Evolutionary conservation across 2,888 invertebrate genomes (phyloP), one percentile per base, ranked within the genome.

Genomic region (Mythimna pallens): DNA sequence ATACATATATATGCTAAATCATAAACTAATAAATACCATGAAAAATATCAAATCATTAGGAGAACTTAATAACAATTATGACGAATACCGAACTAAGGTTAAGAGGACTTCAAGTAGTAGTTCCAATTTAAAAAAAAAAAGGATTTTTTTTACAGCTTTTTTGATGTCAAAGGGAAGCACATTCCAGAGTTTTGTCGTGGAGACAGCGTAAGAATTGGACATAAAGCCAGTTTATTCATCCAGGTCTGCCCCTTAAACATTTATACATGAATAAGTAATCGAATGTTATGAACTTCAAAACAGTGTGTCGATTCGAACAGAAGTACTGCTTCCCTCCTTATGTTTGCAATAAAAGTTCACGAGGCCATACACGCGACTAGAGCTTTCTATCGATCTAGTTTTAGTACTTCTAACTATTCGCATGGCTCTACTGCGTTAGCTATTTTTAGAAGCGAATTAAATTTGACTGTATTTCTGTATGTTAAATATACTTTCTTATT

Each of bases 291-390:
- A 65, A 65, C 58, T 58, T 61, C 14, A 40, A 36, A 64, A 68
- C 58, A 50, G 68, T 75, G 69, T 76, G 66, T 69, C 70, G 55
- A 75, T 36, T 65, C 40, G 61, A 55, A 57, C 59, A 57, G 64
- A 47, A 47, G 17, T 6, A 47, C 47, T 47, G 47, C 2, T 47
- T 69, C 72, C 20, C 61, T 78, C 70, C 71, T 84, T 78, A 79
- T 76, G 78, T 73, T 73, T 58, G 79, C 73, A 73, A 78, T 85
- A 81, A 83, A 86, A 83, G 70, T 86, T 86, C 85, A 86, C 68
- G 87, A 74, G 79, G 75, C 68, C 62, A 65, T 83, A 75, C 78
- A 78, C 78, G 76, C 81, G 62, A 81, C 76, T 69, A 70, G 64
- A 69, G 70, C 77, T 84, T 68, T 80, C 78, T 81, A 85, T 84